Conservation (phyloP, 2,797 vertebrate genomes). For the Euthynnus affinis region DNA sequence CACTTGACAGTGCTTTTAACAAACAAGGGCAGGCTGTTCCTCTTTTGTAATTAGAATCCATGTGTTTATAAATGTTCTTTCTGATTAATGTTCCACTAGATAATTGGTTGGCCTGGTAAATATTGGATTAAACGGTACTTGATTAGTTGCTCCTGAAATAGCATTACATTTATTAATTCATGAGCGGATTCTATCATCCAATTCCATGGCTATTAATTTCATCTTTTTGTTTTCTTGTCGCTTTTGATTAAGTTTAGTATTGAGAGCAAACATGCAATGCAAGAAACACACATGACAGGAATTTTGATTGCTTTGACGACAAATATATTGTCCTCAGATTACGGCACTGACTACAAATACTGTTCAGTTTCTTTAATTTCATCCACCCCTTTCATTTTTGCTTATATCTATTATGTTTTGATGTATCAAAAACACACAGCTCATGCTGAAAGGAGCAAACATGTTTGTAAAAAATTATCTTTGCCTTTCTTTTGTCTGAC, state of each 20-base stretch:
- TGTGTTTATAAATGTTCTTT: constrained; percentile 67
- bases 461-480: constrained; percentile 57
- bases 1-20: constrained; percentile 40
- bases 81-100: constrained; percentile 69
- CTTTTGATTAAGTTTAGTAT: constrained; percentile 63
- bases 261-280: constrained; percentile 31
- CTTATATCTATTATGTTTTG: constrained; percentile 28
- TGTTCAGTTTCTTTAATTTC: not conserved
- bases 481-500: constrained; percentile 47
- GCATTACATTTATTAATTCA: constrained; percentile 61
- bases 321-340: constrained; percentile 18
- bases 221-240: constrained; percentile 47
- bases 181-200: constrained; percentile 67
- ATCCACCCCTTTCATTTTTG: constrained; percentile 17
- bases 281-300: constrained; percentile 48
- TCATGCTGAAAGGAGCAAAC: constrained; percentile 36
- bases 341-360: constrained; percentile 13
- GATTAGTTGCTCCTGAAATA: constrained; percentile 77
- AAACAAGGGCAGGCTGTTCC: constrained; percentile 68
- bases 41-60: constrained; percentile 71
- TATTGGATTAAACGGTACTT: constrained; percentile 71
- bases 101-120: constrained; percentile 74
- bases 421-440: constrained; percentile 35
- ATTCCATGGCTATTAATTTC: constrained; percentile 64
- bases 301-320: constrained; percentile 57